Evolutionary conservation across 1,140 invertebrate genomes (phyloP), one percentile per base, ranked within the genome.

Genomic region (Lasioglossum albipes): DNA sequence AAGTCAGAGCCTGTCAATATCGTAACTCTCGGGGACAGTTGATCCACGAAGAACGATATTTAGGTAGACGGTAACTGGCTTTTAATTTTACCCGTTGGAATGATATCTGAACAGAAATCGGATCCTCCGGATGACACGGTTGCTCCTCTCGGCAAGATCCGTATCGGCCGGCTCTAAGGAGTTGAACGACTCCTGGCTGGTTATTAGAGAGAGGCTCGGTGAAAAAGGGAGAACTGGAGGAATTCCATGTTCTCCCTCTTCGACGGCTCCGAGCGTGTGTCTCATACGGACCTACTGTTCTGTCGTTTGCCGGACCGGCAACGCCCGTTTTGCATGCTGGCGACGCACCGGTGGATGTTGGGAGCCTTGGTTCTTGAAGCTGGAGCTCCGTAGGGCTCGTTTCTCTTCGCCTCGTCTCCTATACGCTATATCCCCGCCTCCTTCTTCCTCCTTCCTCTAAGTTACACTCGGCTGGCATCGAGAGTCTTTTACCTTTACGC

Each of bases 281-380:
- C 83, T 84, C 49, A 41, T 59, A 66, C 65, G 68, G 73, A 45
- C 84, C 83, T 81, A 87, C 85, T 89, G 84, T 90, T 84, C 84
- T 88, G 86, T 89, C 88, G 84, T 82, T 86, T 66, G 75, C 82
- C 71, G 75, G 75, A 79, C 77, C 81, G 83, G 83, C 82, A 87
- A 89, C 84, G 86, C 88, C 83, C 84, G 81, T 86, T 89, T 88
- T 81, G 81, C 87, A 83, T 86, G 78, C 85, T 84, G 71, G 78
- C 75, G 71, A 49, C 45, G 45, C 45, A 49, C 52, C 62, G 76
- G 42, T 72, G 78, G 76, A 81, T 64, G 68, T 41, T 42, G 75
- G 3, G 36, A 36, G 36, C 36, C 36, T 36, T 36, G 36, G 36
- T 36, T 36, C 36, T 36, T 36, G 62, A 41, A 16, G 75, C 78